phyloP scores from a whole-genome alignment of 2,113 vertebrate genomes.

The Uropsilus gracilis region DNA sequence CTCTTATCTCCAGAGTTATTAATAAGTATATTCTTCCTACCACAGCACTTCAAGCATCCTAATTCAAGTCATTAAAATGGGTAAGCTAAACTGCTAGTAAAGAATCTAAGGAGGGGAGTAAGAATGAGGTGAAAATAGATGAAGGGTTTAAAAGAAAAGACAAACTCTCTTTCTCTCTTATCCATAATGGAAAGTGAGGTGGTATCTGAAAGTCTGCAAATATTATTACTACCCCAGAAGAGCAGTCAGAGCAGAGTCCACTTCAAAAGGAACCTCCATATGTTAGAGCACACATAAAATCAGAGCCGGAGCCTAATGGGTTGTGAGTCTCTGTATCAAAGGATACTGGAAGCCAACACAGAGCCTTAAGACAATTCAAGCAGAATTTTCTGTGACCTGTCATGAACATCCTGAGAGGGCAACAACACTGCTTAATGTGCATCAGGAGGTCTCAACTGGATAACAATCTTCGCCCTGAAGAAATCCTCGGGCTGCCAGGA shows the following conservation, averaged over 20 bases:
- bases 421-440: neutral
- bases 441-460: neutral
- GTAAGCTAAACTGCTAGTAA: neutral
- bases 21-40: neutral
- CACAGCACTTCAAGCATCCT: neutral
- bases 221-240: neutral
- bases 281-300: neutral
- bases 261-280: neutral
- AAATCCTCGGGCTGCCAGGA: neutral
- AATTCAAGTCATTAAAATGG: neutral
- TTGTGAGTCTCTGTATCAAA: neutral
- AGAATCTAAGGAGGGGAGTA: neutral
- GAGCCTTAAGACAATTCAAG: neutral
- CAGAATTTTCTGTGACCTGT: slow-evolving; percentile 16
- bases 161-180: neutral
- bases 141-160: neutral
- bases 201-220: neutral
- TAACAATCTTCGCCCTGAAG: neutral
- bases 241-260: neutral
- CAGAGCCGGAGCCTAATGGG: neutral
- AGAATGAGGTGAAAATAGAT: neutral
- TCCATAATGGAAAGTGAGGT: neutral
- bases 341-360: neutral
- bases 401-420: neutral
- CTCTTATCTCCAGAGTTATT: neutral